Evolutionary conservation across 2,113 vertebrate genomes (phyloP), one percentile per base, ranked within the genome.

Genomic region (Pygoscelis adeliae): DNA sequence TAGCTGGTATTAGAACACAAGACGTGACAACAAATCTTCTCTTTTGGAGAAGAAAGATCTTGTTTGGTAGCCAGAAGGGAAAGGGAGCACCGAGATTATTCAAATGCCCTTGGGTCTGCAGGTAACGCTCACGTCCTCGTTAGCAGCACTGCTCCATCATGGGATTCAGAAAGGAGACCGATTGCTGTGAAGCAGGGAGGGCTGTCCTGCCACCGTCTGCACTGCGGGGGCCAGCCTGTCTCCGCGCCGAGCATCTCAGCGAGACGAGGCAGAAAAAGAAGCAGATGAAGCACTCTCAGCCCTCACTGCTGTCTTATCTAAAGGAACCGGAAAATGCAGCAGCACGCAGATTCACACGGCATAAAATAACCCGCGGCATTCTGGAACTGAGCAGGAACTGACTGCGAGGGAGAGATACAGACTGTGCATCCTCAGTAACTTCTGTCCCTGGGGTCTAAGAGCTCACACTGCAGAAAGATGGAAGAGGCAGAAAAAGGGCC

Each of bases 51-150:
- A 76, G 29, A 66, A 22, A 66, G 11, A 16, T 23, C 58, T 47
- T 47, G 16, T 62, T 70, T n/a, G 25, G 38, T 19, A 73, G 42
- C 17, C 56, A 78, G 73, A 71, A 84, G 29, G 46, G 12, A 44
- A 87, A 66, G 21, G 46, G 17, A 86, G 53, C 56, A 65, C 11
- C 10, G 18, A 56, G 34, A 11, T 34, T n/a, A 25, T 40, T 32
- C n/a, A 2, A 4, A 26, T 13, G 27, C 38, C 69, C 87, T 63
- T 52, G 46, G 32, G 38, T 89, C 55, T 1, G 1, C 47, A 80
- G 52, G 56, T 22, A 55, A 38, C 0, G 0, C 32, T 86, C 15
- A 4, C 0, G 15, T 40, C 69, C 66, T 19, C 0, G 0, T 42
- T 6, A 50, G 44, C 52, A 30, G 53, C 46, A 12, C 29, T 46